phyloP scores from a whole-genome alignment of 2,113 vertebrate genomes.

The Gallinago media region DNA sequence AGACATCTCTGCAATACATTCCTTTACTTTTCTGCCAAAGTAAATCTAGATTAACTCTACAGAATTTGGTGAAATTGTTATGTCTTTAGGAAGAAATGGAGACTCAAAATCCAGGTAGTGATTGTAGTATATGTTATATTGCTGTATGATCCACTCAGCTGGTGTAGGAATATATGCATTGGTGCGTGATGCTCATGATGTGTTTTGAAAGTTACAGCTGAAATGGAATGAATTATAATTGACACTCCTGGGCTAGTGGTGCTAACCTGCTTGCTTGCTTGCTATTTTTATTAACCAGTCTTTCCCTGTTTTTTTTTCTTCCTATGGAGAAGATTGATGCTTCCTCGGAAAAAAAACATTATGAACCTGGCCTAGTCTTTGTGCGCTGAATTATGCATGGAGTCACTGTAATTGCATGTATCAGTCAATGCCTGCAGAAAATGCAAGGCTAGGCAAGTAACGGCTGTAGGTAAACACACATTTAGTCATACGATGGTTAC shows the following conservation, averaged over 20 bases:
- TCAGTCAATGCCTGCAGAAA: conserved; percentile 54
- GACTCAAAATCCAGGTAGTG: neutral
- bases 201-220: neutral
- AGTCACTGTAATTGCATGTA: conserved; percentile 10
- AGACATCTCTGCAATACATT: neutral
- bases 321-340: conserved; percentile 37
- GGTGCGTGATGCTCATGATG: neutral
- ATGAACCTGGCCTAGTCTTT: neutral
- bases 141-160: neutral
- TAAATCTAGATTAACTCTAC: neutral
- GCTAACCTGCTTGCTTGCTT: neutral
- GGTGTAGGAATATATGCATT: neutral
- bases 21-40: neutral
- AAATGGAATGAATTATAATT: neutral
- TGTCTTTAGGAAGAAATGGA: neutral
- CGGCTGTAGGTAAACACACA: conserved; percentile 38
- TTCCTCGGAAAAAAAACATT: neutral
- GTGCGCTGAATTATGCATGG: conserved; percentile 47
- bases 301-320: neutral
- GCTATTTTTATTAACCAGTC: conserved; percentile 23
- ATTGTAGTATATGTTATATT: neutral
- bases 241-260: neutral
- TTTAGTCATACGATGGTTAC: neutral
- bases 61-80: neutral
- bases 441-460: neutral